These are phyloP conservation scores for Sminthopsis crassicaudata DNA, from an alignment of 2,113 vertebrate species.

Conservation along the genomic window DNA sequence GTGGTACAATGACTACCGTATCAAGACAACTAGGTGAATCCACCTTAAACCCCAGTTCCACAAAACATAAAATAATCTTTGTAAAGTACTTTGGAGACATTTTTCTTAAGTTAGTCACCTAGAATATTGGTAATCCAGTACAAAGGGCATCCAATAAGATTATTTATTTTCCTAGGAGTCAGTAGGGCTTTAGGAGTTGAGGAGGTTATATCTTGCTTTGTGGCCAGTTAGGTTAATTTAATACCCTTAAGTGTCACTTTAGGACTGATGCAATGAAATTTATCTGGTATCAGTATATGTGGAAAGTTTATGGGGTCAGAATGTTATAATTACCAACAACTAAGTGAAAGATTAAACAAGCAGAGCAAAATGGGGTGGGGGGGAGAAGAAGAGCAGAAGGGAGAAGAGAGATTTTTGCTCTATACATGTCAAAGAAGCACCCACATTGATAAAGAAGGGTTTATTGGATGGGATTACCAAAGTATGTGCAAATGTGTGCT, in stretches of 20 bases:
- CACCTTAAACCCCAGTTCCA: conserved; percentile 18
- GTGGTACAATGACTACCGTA: too few relatives aligned
- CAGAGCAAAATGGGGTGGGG: not conserved
- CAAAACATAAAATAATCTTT: not conserved
- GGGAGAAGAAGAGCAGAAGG: not conserved
- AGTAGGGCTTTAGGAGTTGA: not conserved
- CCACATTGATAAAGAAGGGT: not conserved
- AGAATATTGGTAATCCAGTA: not conserved
- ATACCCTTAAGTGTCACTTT: not conserved
- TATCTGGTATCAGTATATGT: conserved; percentile 41
- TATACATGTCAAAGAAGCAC: not conserved
- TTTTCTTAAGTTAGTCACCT: conserved; percentile 23
- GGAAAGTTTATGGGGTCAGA: conserved; percentile 40
- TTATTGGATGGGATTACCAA: not conserved
- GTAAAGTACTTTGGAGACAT: conserved; percentile 7
- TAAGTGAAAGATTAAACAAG: conserved; percentile 47
- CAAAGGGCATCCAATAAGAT: conserved; percentile 9
- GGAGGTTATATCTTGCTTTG: conserved; percentile 37
- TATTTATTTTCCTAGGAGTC: conserved; percentile 8
- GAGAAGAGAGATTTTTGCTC: not conserved
- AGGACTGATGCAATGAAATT: not conserved
- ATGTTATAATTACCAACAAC: conserved; percentile 21
- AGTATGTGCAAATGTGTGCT: not conserved
- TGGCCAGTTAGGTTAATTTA: conserved; percentile 40
- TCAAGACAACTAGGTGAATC: not conserved